These are phyloP conservation scores for Heliconius melpomene DNA, from an alignment of 1,140 invertebrate genomes.

Conservation along the genomic window DNA sequence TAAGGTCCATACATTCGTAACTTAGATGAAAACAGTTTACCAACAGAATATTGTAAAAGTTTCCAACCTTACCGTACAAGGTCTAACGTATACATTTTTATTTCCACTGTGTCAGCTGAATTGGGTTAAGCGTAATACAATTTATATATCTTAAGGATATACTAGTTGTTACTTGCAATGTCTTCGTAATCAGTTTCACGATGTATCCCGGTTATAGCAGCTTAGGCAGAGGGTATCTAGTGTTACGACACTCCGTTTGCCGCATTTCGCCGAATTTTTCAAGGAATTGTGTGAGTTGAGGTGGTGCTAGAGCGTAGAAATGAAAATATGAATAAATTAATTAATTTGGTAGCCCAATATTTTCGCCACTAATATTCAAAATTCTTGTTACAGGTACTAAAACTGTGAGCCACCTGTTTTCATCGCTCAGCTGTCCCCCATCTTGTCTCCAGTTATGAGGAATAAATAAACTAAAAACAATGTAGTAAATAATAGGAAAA, in stretches of 20 bases:
- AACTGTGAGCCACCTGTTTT: conserved; percentile 17
- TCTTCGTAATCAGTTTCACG: not conserved
- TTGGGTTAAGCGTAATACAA: conserved; percentile 11
- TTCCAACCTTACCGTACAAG: conserved; percentile 20
- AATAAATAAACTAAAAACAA: not conserved
- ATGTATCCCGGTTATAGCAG: too few relatives aligned
- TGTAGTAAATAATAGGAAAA: conserved; percentile 33
- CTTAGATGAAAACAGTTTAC: conserved; percentile 31
- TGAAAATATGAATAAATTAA: too few relatives aligned
- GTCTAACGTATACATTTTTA: conserved; percentile 28
- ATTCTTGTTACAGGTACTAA: conserved; percentile 41
- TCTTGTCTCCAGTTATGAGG: not conserved
- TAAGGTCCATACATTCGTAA: conserved; percentile 17
- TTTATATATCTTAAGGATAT: not conserved
- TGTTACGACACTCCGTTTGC: too few relatives aligned
- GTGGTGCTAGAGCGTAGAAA: too few relatives aligned
- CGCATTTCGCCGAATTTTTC: too few relatives aligned
- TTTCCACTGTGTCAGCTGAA: conserved; percentile 25
- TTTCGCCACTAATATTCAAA: too few relatives aligned
- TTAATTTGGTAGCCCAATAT: too few relatives aligned
- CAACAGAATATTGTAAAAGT: conserved; percentile 33
- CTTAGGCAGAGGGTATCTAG: too few relatives aligned
- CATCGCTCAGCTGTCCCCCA: not conserved
- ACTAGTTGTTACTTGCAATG: not conserved
- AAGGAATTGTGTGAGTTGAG: too few relatives aligned